A percentile compares a stretch with the other conserved stretches of the same genome.
These are phyloP conservation scores for Micrasema minimum DNA, from an alignment of 1,140 invertebrate species.

Conservation along the genomic window DNA sequence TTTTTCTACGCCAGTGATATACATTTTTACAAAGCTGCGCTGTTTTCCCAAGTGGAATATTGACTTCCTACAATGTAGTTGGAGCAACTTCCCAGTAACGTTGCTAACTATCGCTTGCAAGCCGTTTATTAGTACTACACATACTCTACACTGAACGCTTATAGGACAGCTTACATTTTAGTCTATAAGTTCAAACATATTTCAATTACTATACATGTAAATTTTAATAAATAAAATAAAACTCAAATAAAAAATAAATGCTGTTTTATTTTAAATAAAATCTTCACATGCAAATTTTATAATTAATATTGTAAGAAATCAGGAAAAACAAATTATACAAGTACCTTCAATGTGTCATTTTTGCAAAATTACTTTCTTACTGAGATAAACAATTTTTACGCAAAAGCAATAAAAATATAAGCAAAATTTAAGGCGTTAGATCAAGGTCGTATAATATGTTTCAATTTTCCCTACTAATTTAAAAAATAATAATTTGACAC, in stretches of 20 bases:
- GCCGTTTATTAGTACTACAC: constrained; percentile 38
- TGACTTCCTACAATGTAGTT: constrained; percentile 31
- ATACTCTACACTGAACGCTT: constrained; percentile 46
- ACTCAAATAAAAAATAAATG: constrained; percentile 22
- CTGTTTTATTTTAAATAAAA: constrained; percentile 20
- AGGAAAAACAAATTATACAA: background rate
- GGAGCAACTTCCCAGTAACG: background rate
- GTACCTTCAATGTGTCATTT: too few species aligned
- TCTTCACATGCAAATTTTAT: background rate
- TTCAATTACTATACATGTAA: constrained; percentile 37
- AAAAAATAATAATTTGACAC: too few species aligned
- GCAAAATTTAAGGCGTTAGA: too few species aligned
- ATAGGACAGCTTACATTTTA: constrained; percentile 51
- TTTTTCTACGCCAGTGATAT: constrained; percentile 50
- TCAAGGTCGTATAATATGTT: too few species aligned
- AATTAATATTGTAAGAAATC: background rate
- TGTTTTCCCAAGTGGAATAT: constrained; percentile 27
- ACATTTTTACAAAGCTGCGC: constrained; percentile 44
- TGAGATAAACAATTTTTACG: too few species aligned
- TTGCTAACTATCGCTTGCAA: constrained; percentile 45
- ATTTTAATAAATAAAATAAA: constrained; percentile 48
- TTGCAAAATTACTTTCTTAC: too few species aligned
- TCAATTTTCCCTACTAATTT: too few species aligned
- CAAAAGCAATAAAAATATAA: too few species aligned
- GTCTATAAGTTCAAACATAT: constrained; percentile 36